These are phyloP conservation scores for Monochamus alternatus DNA, from an alignment of 2,888 invertebrate genomes.

Conservation along the genomic window DNA sequence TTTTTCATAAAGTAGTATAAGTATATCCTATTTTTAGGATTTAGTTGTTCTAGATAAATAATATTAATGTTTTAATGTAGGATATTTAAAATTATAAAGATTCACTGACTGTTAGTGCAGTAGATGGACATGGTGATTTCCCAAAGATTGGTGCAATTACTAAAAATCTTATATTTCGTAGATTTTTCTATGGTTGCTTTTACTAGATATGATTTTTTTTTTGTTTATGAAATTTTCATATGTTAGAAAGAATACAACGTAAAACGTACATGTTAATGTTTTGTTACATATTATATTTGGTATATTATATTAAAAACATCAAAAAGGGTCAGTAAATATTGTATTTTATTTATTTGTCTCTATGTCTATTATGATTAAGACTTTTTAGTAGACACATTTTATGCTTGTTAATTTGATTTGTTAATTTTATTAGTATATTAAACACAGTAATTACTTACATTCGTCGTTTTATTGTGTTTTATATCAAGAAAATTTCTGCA, in stretches of 20 bases:
- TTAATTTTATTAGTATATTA: conserved; percentile 52
- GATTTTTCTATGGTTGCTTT: conserved; percentile 13
- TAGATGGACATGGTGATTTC: conserved; percentile 44
- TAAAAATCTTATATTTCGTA: conserved; percentile 11
- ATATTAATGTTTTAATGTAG: conserved; percentile 46
- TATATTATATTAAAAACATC: not conserved
- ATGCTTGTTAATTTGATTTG: conserved; percentile 53
- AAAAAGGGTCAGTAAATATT: conserved; percentile 42
- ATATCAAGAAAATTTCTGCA: too few species aligned
- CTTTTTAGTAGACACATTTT: conserved; percentile 46
- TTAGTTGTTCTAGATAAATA: conserved; percentile 44
- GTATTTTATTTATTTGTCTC: conserved; percentile 44
- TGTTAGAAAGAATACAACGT: not conserved
- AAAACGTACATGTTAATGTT: not conserved
- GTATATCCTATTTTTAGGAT: conserved; percentile 51
- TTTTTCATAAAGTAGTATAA: conserved; percentile 57
- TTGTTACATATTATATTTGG: conserved; percentile 2
- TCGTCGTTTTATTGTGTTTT: not conserved
- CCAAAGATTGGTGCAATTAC: conserved; percentile 61
- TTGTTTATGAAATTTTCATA: not conserved
- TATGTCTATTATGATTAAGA: conserved; percentile 39
- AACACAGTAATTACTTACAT: conserved; percentile 32
- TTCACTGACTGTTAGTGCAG: conserved; percentile 47
- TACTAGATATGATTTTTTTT: conserved; percentile 11
- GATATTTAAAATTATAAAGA: conserved; percentile 42